A percentile compares a stretch with the other conserved stretches of the same genome.
Evolutionary conservation across 1,140 invertebrate species (phyloP).

Genomic region (Dinothrombium tinctorium): DNA sequence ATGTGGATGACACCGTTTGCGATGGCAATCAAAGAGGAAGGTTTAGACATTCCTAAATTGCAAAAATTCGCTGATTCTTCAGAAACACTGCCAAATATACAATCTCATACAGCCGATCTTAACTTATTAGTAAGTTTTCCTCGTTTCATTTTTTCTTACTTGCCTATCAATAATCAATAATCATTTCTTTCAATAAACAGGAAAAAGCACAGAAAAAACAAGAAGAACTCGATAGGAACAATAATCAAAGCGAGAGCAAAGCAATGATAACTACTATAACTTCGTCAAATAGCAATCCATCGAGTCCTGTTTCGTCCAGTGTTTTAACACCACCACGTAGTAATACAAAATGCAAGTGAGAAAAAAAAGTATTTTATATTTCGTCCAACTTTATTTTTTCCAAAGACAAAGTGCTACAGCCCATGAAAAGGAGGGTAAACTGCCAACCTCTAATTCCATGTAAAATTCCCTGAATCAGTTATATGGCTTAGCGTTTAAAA

Average conservation of each 20-base stretch:
- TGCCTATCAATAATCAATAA: background rate
- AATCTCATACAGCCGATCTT: constrained; percentile 58
- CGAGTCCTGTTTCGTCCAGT: no score
- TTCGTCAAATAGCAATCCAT: no score
- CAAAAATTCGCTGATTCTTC: constrained; percentile 41
- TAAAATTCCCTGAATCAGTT: no score
- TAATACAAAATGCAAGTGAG: no score
- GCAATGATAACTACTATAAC: no score
- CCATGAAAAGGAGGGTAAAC: no score
- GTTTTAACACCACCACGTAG: no score
- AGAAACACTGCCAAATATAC: constrained; percentile 40
- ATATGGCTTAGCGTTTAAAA: no score
- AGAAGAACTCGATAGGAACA: background rate
- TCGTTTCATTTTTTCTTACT: background rate
- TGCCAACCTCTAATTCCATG: no score
- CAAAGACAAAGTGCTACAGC: no score
- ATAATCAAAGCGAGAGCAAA: background rate
- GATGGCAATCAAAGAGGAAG: constrained; percentile 10
- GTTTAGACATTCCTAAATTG: constrained; percentile 25
- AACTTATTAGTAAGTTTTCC: constrained; percentile 42
- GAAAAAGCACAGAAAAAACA: constrained; percentile 10
- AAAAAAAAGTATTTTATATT: no score
- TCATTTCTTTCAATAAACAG: constrained; percentile 2
- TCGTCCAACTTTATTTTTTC: no score
- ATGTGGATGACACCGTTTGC: constrained; percentile 17